A percentile compares a stretch with the other conserved stretches of the same genome.
Conservation (phyloP, 2,797 vertebrate species). For the Antennarius maculatus region DNA sequence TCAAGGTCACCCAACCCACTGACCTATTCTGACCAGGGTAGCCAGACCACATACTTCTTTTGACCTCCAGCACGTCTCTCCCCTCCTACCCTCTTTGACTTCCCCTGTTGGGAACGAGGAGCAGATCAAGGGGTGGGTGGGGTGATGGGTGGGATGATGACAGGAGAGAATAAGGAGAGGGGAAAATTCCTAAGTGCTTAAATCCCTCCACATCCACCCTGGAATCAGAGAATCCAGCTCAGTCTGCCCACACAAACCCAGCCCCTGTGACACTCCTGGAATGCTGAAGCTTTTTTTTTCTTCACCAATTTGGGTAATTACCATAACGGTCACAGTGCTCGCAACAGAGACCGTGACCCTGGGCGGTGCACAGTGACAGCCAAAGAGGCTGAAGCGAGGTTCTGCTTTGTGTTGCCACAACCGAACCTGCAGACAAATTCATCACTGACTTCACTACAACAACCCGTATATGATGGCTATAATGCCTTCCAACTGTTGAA, state of each 20-base stretch:
- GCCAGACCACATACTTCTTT: constrained; percentile 60
- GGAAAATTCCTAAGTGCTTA: constrained; percentile 72
- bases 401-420: constrained; percentile 65
- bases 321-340: constrained; percentile 75
- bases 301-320: constrained; percentile 77
- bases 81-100: constrained; percentile 56
- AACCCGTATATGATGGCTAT: constrained; percentile 54
- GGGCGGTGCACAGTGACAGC: constrained; percentile 70
- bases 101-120: constrained; percentile 55
- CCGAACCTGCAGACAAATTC: constrained; percentile 75
- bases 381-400: constrained; percentile 59
- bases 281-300: constrained; percentile 66
- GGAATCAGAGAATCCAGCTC: constrained; percentile 73
- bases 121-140: constrained; percentile 72
- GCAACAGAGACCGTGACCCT: constrained; percentile 73
- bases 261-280: constrained; percentile 74
- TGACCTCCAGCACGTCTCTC: constrained; percentile 61
- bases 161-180: constrained; percentile 63
- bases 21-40: constrained; percentile 55
- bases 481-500: constrained; percentile 52
- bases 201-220: constrained; percentile 77
- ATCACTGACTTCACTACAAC: constrained; percentile 65
- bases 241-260: constrained; percentile 72
- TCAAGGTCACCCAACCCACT: constrained; percentile 45
- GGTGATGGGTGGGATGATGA: constrained; percentile 66